phyloP scores from a whole-genome alignment of 2,888 invertebrate species.

The Isotomurus palustris region DNA sequence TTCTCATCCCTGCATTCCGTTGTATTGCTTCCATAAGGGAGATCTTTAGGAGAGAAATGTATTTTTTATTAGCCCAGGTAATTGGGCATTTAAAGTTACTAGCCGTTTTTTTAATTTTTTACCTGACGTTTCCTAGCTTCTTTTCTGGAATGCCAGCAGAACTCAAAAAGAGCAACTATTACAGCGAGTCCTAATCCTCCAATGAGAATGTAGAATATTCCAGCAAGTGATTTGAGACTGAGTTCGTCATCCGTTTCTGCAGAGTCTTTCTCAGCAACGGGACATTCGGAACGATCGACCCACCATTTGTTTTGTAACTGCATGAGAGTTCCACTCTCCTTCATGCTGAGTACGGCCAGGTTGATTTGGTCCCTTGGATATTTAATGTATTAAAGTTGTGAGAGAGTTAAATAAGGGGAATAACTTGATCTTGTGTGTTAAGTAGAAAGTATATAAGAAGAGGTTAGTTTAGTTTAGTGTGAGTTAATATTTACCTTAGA shows the following conservation, averaged over 20 bases:
- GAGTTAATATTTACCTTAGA: constrained; percentile 62
- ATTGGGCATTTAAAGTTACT: too few species aligned
- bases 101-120: too few species aligned
- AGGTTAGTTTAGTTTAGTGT: neutral
- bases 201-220: constrained; percentile 96
- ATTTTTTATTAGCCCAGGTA: too few species aligned
- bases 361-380: constrained; percentile 78
- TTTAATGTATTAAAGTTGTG: neutral
- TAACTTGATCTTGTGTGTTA: neutral
- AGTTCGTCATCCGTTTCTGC: constrained; percentile 64
- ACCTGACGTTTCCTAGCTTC: constrained; percentile 73
- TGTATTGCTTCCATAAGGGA: too few species aligned
- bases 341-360: constrained; percentile 80
- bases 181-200: constrained; percentile 87
- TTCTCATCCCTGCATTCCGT: too few species aligned
- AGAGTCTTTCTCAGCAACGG: constrained; percentile 21
- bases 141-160: constrained; percentile 83
- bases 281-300: constrained; percentile 67
- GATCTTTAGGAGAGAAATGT: too few species aligned
- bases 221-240: constrained; percentile 95
- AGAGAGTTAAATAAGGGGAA: neutral
- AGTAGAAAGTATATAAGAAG: neutral
- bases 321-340: constrained; percentile 86
- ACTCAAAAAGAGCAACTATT: constrained; percentile 81
- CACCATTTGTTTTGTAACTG: constrained; percentile 94